Percentiles rank a stretch among this genome's conserved stretches.
Evolutionary conservation across 2,888 invertebrate species (phyloP).

Genomic region (Rapana venosa): DNA sequence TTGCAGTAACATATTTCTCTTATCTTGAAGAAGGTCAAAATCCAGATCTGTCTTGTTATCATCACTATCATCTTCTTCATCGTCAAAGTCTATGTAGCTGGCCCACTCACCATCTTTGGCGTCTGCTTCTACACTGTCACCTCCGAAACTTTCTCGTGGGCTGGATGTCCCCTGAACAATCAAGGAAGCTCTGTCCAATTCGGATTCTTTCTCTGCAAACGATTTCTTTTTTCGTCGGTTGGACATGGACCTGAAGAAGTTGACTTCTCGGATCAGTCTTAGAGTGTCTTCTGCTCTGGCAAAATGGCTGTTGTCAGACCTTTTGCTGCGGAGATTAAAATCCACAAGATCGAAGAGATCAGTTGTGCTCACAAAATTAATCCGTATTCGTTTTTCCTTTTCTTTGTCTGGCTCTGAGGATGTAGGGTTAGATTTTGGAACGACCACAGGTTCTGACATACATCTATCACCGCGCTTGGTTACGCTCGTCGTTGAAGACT

Average conservation of each 20-base stretch:
- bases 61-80: background rate
- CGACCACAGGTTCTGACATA: background rate
- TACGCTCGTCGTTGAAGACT: background rate
- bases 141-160: background rate
- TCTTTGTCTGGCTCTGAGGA: background rate
- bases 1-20: background rate
- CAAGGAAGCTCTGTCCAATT: conserved; percentile 8
- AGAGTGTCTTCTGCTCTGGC: conserved; percentile 38
- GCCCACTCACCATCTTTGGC: conserved; percentile 3
- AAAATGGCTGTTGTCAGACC: conserved; percentile 49
- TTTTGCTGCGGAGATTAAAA: conserved; percentile 59
- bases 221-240: background rate
- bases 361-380: conserved; percentile 65
- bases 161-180: conserved; percentile 15
- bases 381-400: conserved; percentile 53
- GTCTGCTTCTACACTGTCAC: background rate
- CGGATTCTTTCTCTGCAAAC: background rate
- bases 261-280: conserved; percentile 24
- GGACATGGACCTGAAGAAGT: conserved; percentile 3
- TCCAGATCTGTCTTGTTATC: background rate
- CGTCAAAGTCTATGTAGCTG: conserved; percentile 1
- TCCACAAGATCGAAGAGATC: conserved; percentile 67
- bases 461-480: background rate
- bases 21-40: background rate
- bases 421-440: background rate